phyloP scores from a whole-genome alignment of 2,888 invertebrate species.

The Stegophylla sp. region DNA sequence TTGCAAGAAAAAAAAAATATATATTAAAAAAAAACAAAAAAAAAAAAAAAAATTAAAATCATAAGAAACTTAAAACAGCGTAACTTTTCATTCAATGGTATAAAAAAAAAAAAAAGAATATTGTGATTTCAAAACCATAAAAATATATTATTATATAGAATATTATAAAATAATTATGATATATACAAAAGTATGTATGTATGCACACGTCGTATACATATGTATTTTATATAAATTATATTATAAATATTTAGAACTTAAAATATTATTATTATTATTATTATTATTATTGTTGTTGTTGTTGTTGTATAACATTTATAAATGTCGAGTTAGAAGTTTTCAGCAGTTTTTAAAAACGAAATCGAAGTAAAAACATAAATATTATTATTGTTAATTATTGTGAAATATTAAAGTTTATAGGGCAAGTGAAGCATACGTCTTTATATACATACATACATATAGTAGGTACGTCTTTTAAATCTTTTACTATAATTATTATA shows the following conservation, averaged over 20 bases:
- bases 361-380: slow-evolving; percentile 13
- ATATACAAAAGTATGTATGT: not conserved
- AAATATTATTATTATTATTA: slow-evolving; percentile 52
- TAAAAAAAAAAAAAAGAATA: slow-evolving; percentile 27
- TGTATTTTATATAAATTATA: slow-evolving; percentile 14
- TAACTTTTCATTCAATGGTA: slow-evolving; percentile 36
- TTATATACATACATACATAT: not conserved
- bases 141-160: slow-evolving; percentile 40
- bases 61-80: slow-evolving; percentile 47
- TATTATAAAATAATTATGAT: slow-evolving; percentile 16
- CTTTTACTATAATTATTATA: no score
- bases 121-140: slow-evolving; percentile 47
- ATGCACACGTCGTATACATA: not conserved
- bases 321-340: slow-evolving; percentile 47
- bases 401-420: slow-evolving; percentile 31
- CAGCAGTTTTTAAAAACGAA: slow-evolving; percentile 38
- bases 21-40: slow-evolving; percentile 24
- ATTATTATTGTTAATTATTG: slow-evolving; percentile 37
- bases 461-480: slow-evolving; percentile 32
- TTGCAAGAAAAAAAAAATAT: slow-evolving; percentile 24
- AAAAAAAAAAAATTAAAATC: slow-evolving; percentile 21
- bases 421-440: slow-evolving; percentile 11
- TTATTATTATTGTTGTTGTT: slow-evolving; percentile 58
- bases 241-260: slow-evolving; percentile 29
- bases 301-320: slow-evolving; percentile 58